phyloP scores from a whole-genome alignment of 2,888 invertebrate species.

The Chrysolina haemoptera region DNA sequence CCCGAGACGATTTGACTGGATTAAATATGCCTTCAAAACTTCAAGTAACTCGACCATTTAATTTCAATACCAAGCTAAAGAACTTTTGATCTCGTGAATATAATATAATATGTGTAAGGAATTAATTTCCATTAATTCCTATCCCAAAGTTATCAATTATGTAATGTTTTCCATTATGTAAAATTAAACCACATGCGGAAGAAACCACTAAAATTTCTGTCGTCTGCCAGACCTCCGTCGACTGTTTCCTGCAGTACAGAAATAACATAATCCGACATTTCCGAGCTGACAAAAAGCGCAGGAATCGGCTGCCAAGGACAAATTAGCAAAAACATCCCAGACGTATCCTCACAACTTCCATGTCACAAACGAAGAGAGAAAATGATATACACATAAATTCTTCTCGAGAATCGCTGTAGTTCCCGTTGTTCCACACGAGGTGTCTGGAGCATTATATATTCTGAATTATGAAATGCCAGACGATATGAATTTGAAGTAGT shows the following conservation, averaged over 20 bases:
- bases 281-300: not conserved
- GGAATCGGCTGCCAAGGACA: not conserved
- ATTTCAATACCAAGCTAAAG: no score
- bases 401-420: not conserved
- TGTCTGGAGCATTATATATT: not conserved
- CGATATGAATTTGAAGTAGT: slow-evolving; percentile 10
- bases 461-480: not conserved
- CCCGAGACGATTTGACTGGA: no score
- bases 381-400: not conserved
- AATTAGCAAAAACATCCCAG: not conserved
- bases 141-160: no score
- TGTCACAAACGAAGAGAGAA: not conserved
- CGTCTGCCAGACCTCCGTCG: slow-evolving; percentile 1
- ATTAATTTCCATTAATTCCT: no score
- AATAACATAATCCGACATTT: slow-evolving; percentile 14
- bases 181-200: not conserved
- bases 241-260: slow-evolving; percentile 16
- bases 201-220: not conserved
- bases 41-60: no score
- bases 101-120: no score
- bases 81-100: no score
- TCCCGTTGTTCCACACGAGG: not conserved
- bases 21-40: no score
- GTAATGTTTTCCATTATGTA: not conserved
- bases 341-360: not conserved